Evolutionary conservation across 1,140 invertebrate species (phyloP).

Genomic region (Cepaea nemoralis): DNA sequence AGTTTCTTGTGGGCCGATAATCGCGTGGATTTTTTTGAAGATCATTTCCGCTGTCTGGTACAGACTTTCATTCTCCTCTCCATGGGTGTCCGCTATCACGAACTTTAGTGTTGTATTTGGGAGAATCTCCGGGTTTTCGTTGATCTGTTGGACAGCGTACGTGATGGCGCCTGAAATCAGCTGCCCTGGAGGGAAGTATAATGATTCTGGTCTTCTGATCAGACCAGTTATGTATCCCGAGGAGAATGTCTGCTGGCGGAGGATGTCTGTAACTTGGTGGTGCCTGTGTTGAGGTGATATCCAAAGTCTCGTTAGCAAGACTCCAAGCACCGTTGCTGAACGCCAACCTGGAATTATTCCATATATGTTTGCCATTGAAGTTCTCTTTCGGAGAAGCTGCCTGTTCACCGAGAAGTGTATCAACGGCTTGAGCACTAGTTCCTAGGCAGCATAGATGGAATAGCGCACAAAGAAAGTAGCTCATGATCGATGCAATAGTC

Average conservation of each 20-base stretch:
- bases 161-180: slow-evolving; percentile 91
- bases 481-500: not conserved
- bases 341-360: not conserved
- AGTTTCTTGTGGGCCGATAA: slow-evolving; percentile 94
- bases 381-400: not conserved
- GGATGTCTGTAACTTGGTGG: not conserved
- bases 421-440: not conserved
- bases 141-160: slow-evolving; percentile 86
- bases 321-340: not conserved
- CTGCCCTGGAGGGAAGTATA: slow-evolving; percentile 75
- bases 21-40: slow-evolving; percentile 84
- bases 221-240: slow-evolving; percentile 59
- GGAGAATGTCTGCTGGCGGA: slow-evolving; percentile 47
- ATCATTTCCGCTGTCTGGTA: slow-evolving; percentile 91
- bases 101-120: slow-evolving; percentile 85
- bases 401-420: not conserved
- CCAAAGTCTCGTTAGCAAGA: not conserved
- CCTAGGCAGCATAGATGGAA: not conserved
- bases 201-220: not conserved
- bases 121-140: slow-evolving; percentile 81
- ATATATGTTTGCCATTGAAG: not conserved
- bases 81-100: slow-evolving; percentile 91
- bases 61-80: slow-evolving; percentile 86
- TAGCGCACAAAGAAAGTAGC: not conserved
- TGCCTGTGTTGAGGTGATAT: not conserved